Evolutionary conservation across 2,888 invertebrate species (phyloP), one percentile per base, ranked within the genome.

Genomic region (Acrobasis repandana): DNA sequence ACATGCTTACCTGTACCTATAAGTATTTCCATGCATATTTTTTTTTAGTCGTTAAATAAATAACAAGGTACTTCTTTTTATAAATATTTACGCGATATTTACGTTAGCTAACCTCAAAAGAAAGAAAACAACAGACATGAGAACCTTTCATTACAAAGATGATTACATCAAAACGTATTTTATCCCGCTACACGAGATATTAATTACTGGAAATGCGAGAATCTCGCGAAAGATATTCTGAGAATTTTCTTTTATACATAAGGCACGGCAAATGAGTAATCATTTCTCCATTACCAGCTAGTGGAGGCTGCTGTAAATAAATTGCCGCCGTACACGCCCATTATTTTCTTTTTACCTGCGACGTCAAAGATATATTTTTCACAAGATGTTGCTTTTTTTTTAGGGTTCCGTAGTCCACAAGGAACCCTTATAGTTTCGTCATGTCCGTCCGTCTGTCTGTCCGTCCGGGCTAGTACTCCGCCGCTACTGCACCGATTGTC

Each of bases 201-300:
- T 60, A 60, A 60, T 60, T 60, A 60, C 46, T 46, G 33, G 60
- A 15, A 52, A 60, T 34, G 60, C 33, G 47, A 56, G 60, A 50
- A 67, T 60, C 49, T 60, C 34, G 61, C 34, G 36, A 56, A 63
- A 62, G 70, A 74, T 67, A 65, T 67, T 68, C 70, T 71, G 61
- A 61, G 64, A 71, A 71, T 78, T 84, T 80, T 74, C 78, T 68
- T 76, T 65, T 69, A 71, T 69, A 69, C 69, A 74, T 76, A 77
- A 80, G 75, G 67, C 67, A 65, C 59, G 66, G 77, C 72, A 76
- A 80, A 81, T 78, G 75, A 77, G 80, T 77, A 76, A 85, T 86
- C 77, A 81, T 84, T 83, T 76, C 67, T 71, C 72, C 79, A 79
- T 84, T 84, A 80, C 68, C 63, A 64, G 67, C 63, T 65, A 67